Conservation (phyloP, 2,797 vertebrate species). For the Taeniopygia guttata region DNA sequence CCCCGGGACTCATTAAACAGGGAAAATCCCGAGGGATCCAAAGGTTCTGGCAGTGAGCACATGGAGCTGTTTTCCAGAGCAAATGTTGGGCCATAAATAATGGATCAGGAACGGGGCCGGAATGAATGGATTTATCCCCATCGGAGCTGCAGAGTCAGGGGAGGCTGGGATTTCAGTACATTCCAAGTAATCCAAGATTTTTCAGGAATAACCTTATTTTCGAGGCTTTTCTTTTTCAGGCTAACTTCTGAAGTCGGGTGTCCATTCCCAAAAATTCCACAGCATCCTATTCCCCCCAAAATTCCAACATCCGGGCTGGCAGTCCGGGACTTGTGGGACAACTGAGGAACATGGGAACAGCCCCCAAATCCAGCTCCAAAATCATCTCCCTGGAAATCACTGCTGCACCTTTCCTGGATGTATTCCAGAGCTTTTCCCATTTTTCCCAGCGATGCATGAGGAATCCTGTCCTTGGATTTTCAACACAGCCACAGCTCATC, state of each 20-base stretch:
- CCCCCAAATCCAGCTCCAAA: neutral
- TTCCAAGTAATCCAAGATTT: neutral
- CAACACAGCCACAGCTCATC: neutral
- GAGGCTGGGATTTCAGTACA: neutral
- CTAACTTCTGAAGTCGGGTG: fast-evolving
- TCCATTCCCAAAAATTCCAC: neutral
- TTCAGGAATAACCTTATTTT: neutral
- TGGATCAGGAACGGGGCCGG: neutral
- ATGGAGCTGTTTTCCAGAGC: neutral
- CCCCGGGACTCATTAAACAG: neutral
- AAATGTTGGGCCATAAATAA: neutral
- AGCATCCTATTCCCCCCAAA: neutral
- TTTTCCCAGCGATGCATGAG: neutral
- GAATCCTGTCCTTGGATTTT: neutral
- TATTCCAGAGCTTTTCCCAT: neutral
- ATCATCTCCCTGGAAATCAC: neutral
- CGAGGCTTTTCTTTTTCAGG: fast-evolving
- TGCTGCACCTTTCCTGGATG: neutral
- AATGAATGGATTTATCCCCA: neutral
- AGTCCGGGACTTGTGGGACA: neutral
- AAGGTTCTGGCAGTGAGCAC: neutral
- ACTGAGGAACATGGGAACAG: neutral
- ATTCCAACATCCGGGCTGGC: fast-evolving
- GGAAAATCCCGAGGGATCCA: neutral
- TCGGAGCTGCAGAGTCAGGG: fast-evolving